Evolutionary conservation across 2,888 invertebrate species (phyloP), one percentile per base, ranked within the genome.

Genomic region (Hedya salicella): DNA sequence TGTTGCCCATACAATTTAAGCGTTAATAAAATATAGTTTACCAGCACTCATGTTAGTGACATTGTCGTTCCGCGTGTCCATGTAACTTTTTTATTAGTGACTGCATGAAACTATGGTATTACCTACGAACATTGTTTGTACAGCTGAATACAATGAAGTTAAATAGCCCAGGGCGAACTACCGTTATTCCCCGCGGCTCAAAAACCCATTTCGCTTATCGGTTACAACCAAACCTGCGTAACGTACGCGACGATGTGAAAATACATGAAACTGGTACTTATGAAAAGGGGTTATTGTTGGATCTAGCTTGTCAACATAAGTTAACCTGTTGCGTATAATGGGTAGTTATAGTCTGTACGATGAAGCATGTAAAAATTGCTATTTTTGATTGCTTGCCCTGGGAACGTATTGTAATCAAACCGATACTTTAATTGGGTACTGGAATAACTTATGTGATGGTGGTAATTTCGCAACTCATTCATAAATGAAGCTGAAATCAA

Each of bases 201-300:
- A 72, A 71, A 80, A 81, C 84, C 84, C 81, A 86, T 86, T 87
- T 72, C 79, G 80, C 80, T 86, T 86, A 87, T 86, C 82, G 76
- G 78, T 70, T 70, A 75, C 75, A 75, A 74, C 76, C 73, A 71
- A 71, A 70, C 71, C 71, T 68, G 65, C 68, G 66, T 62, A 71
- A 72, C 67, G 44, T 36, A 57, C 40, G 59, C 48, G 66, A 42
- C 60, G 14, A 19, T 17, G 16, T 5, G 9, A 19, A 21, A 16
- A 53, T 14, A 46, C 42, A 48, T 36, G 21, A 66, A 54, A 54
- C n/a, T 61, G 16, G 19, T 21, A 53, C 53, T 54, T 66, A 40
- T 40, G 21, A 14, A n/a, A 19, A 8, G 1, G 46, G 8, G 17
- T 30, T 57, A 46, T 25, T 46, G n/a, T n/a, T 39, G 11, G 17